phyloP scores from a whole-genome alignment of 2,113 vertebrate genomes.

The Psittacara wagleri region DNA sequence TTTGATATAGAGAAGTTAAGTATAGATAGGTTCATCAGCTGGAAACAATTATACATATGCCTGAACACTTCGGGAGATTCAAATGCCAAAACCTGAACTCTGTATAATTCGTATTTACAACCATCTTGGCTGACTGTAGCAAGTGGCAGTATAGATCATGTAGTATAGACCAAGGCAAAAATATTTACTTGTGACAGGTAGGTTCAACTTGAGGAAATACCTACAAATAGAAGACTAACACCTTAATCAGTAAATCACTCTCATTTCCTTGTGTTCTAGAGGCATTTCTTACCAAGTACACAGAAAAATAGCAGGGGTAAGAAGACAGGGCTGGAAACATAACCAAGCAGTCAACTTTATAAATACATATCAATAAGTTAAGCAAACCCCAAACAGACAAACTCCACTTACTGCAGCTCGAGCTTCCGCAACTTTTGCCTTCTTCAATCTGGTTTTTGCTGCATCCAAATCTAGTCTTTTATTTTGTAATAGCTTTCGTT shows the following conservation, averaged over 20 bases:
- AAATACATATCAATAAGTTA: not conserved
- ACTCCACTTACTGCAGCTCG: conserved; percentile 85
- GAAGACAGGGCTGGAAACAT: not conserved
- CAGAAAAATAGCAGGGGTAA: not conserved
- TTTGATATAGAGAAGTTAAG: not conserved
- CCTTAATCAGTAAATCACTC: not conserved
- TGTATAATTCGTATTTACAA: not conserved
- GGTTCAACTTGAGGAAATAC: not conserved
- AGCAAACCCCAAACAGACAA: not conserved
- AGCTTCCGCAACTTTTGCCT: conserved; percentile 91
- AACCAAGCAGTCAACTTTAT: not conserved
- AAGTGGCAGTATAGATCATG: not conserved
- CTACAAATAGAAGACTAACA: not conserved
- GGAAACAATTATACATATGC: not conserved
- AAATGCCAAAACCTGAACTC: not conserved
- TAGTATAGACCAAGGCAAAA: not conserved
- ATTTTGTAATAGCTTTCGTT: conserved; percentile 93
- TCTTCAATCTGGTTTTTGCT: conserved; percentile 95
- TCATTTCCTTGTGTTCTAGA: not conserved
- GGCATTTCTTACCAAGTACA: not conserved
- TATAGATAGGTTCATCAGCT: not conserved
- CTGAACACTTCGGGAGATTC: not conserved
- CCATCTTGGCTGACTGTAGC: not conserved
- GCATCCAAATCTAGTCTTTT: conserved; percentile 97
- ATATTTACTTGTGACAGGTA: not conserved